Conservation (phyloP, 2,888 invertebrate species). For the Baccha elongata region DNA sequence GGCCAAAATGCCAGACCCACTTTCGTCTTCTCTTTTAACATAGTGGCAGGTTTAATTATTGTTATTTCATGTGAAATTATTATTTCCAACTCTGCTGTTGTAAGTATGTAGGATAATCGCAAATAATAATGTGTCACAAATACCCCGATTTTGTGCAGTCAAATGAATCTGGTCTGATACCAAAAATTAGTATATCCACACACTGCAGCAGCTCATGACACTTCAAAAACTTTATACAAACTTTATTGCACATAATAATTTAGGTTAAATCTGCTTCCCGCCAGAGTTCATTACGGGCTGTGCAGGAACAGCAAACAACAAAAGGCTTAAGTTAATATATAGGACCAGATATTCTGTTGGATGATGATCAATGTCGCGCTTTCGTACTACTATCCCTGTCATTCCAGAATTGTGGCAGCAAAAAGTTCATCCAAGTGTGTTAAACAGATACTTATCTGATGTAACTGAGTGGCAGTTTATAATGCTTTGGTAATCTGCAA, state of each 20-base stretch:
- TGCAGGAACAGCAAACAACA: background rate
- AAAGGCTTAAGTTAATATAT: slow-evolving; percentile 28
- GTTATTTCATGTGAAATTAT: too few species aligned
- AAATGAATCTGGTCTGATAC: slow-evolving; percentile 9
- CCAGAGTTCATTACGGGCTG: background rate
- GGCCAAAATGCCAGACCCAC: too few species aligned
- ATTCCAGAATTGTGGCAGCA: slow-evolving; percentile 53
- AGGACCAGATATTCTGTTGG: slow-evolving; percentile 20
- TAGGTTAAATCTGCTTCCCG: background rate
- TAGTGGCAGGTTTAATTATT: too few species aligned
- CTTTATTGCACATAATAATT: background rate
- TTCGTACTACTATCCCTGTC: slow-evolving; percentile 17
- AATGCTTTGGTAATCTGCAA: slow-evolving; percentile 66
- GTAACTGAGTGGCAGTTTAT: slow-evolving; percentile 73
- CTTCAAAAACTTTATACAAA: slow-evolving; percentile 16
- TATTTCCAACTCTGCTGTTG: too few species aligned
- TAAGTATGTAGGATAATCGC: too few species aligned
- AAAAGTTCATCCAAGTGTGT: slow-evolving; percentile 69
- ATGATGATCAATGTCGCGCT: slow-evolving; percentile 24
- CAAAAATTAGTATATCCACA: slow-evolving; percentile 16
- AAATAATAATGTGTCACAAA: background rate
- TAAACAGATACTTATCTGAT: slow-evolving; percentile 63
- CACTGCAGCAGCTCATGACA: slow-evolving; percentile 17
- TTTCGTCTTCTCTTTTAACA: too few species aligned
- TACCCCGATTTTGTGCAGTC: background rate